Percentiles rank a stretch among this genome's conserved stretches.
Evolutionary conservation across 2,797 vertebrate genomes (phyloP).

Genomic region (Cirrhinus mrigala): DNA sequence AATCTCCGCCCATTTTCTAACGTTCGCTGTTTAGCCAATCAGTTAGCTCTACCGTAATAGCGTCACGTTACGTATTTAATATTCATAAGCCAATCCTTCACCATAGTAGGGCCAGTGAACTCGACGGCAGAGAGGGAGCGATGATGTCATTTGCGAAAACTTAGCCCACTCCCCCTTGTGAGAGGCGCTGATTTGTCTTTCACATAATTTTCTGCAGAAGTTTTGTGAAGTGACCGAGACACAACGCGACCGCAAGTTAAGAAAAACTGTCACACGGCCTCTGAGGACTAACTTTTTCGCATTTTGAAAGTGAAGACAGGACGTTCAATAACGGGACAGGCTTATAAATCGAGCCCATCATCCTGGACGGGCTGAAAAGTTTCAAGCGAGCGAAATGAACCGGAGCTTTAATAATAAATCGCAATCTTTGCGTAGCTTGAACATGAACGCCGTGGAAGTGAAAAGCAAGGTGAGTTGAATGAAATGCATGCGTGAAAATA

Average conservation of each 20-base stretch:
- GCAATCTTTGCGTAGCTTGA: constrained; percentile 87
- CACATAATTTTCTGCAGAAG: constrained; percentile 56
- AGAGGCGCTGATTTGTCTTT: constrained; percentile 66
- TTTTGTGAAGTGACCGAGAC: constrained; percentile 48
- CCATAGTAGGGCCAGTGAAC: constrained; percentile 59
- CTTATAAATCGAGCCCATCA: constrained; percentile 42
- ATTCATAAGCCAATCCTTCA: constrained; percentile 65
- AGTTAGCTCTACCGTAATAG: neutral
- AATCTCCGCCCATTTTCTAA: neutral
- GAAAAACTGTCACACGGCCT: constrained; percentile 23
- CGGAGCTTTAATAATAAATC: constrained; percentile 94
- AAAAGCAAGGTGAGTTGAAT: constrained; percentile 92
- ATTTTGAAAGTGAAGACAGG: constrained; percentile 46
- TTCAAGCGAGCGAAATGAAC: constrained; percentile 83
- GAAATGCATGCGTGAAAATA: neutral
- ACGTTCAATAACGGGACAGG: constrained; percentile 40
- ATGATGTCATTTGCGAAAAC: constrained; percentile 83
- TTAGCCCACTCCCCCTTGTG: constrained; percentile 74
- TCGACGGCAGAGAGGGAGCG: constrained; percentile 25
- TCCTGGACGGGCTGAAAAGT: constrained; percentile 43
- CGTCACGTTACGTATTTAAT: constrained; percentile 3
- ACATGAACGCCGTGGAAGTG: constrained; percentile 92
- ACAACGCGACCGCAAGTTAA: constrained; percentile 31
- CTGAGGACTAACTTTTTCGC: constrained; percentile 47
- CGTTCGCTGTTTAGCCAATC: neutral